Base-by-base conservation (phyloP, 2,797 vertebrate species). In the Myioborus melanocephalus region DNA sequence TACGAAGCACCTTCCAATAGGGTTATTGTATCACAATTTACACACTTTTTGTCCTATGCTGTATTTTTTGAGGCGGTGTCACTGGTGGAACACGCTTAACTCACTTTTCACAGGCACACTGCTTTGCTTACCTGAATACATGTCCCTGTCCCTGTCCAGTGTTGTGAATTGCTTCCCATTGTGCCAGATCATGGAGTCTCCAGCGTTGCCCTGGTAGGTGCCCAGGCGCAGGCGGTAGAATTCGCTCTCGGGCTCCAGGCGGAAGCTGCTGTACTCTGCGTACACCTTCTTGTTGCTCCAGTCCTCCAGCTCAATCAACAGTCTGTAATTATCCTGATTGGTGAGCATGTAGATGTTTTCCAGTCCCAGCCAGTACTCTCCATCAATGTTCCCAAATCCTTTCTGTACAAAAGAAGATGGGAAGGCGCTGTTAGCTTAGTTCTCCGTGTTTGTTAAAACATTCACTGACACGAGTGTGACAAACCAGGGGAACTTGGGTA, bases 261-360 rank as follows among this genome's bases (percentile, higher is more conserved):
- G 99, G 96, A 99, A 99, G 96, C 99, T 99, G 97, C 99, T 99
- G 83, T 99, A 99, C 97, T 99, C 99, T 0, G 99, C 99, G 0
- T 99, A 99, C 43, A 99, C 99, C 94, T 99, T 99, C 97, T 99
- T 99, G 87, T 99, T 99, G 59, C 98, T 98, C 99, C 99, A 99
- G 98, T 99, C 99, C 98, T 99, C 99, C 96, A 99, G 88, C 97
- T 99, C 99, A 50, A 99, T 98, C 98, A 99, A 95, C 88, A 99
- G 91, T 94, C 98, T 99, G 87, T 99, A 99, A 97, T 99, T 99
- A 2, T 98, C 98, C 96, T 99, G 99, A 81, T 99, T 99, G 56
- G 98, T 98, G 90, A 99, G 97, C 97, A 98, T 98, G 95, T 99
- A 99, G 97, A 99, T 99, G 61, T 99, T 99, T 90, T 99, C 99